Percentiles rank a stretch among this genome's conserved stretches.
Conservation (phyloP, 1,140 invertebrate genomes). For the Saccostrea echinata region DNA sequence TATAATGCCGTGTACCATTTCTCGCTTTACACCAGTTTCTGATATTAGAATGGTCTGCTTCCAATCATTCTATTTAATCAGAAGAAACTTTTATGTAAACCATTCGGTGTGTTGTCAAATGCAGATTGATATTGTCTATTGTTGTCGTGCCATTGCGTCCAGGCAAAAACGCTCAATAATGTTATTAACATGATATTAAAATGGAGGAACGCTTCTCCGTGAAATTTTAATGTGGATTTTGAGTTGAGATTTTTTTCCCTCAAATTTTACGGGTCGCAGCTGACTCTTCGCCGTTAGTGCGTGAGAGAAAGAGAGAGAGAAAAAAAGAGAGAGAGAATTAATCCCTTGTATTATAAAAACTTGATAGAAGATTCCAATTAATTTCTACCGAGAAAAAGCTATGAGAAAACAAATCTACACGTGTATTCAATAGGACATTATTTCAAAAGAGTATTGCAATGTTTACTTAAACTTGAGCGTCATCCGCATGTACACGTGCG, state of each 20-base stretch:
- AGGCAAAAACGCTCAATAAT: background rate
- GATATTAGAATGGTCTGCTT: background rate
- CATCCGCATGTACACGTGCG: background rate
- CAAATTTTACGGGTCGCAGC: background rate
- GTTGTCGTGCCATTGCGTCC: background rate
- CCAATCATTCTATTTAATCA: slow-evolving; percentile 25
- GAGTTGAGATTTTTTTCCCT: background rate
- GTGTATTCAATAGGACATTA: slow-evolving; percentile 18
- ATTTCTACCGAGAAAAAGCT: slow-evolving; percentile 28
- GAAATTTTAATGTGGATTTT: slow-evolving; percentile 11
- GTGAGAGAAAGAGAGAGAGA: slow-evolving; percentile 56
- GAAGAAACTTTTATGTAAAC: slow-evolving; percentile 32
- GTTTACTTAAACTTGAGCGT: slow-evolving; percentile 28
- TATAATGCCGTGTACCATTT: slow-evolving; percentile 20
- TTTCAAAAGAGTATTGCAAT: slow-evolving; percentile 30
- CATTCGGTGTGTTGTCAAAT: background rate
- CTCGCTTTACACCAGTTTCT: slow-evolving; percentile 12
- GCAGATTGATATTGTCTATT: background rate
- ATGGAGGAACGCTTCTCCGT: slow-evolving; percentile 12
- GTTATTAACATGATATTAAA: background rate
- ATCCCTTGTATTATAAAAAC: slow-evolving; percentile 9
- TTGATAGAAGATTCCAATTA: background rate
- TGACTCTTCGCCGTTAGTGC: background rate
- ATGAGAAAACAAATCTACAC: slow-evolving; percentile 33
- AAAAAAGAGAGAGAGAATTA: slow-evolving; percentile 47